Evolutionary conservation across 2,888 invertebrate species (phyloP).

Genomic region (Drosophila setosimentum): DNA sequence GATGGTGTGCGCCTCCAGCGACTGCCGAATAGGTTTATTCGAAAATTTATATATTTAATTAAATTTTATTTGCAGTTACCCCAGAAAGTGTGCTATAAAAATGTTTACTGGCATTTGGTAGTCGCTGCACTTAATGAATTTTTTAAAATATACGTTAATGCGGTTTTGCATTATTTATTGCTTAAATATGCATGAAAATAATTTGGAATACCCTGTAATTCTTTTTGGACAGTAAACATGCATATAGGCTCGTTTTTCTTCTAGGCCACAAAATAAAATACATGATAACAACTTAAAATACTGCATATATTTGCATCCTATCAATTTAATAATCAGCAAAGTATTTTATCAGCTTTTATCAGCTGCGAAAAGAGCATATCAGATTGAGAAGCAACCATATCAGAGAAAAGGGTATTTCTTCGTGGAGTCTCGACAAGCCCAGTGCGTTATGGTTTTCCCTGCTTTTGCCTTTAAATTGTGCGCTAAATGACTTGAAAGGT

Average conservation of each 20-base stretch:
- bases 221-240: neutral
- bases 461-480: neutral
- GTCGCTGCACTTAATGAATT: conserved; percentile 53
- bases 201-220: neutral
- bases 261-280: neutral
- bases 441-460: neutral
- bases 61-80: conserved; percentile 56
- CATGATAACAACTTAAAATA: neutral
- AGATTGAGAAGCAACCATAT: neutral
- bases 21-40: conserved; percentile 65
- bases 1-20: neutral
- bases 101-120: conserved; percentile 50
- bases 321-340: neutral
- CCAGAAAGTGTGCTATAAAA: conserved; percentile 60
- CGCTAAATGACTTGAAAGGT: conserved; percentile 3
- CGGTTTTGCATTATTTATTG: conserved; percentile 29
- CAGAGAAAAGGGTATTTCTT: neutral
- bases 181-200: conserved; percentile 1
- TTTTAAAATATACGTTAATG: conserved; percentile 51
- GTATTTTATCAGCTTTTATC: too few relatives aligned
- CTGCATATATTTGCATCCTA: neutral
- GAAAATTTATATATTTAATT: conserved; percentile 80
- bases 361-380: neutral
- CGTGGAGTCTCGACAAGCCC: neutral
- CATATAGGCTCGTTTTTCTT: too few relatives aligned